Evolutionary conservation across 2,888 invertebrate species (phyloP), one percentile per base, ranked within the genome.

Genomic region (Conomelus anceps): DNA sequence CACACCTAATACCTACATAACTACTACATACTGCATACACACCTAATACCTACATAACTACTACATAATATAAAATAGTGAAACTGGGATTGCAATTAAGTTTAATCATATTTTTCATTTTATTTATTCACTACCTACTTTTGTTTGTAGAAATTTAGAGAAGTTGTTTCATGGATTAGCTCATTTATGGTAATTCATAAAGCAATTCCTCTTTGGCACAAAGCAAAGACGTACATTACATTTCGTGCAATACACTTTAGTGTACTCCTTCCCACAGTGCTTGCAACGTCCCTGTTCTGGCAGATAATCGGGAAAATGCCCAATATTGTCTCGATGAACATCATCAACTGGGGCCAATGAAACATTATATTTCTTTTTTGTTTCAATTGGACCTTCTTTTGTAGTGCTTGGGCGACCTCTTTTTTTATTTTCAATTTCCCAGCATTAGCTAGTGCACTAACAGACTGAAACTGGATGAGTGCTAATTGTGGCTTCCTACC

Each of bases 311-410:
- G 63, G 88, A 17, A 87, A 3, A 22, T 89, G 89, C 17, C 85
- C 89, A 84, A 89, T 29, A 22, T 88, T 26, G 23, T 89, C 89
- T 13, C 23, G 41, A 23, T 88, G 23, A 24, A 89, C 89, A 84
- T 84, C 85, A 20, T 85, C 85, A 1, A 85, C 88, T 22, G 89
- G 89, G n/a, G 11, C 85, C 3, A 85, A 26, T 22, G 89, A 34
- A 84, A 84, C 23, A 26, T 85, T 89, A n/a, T 22, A 22, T 88
- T 88, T 88, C 88, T 86, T 89, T 20, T 85, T 85, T 1, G 1
- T 85, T 24, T 24, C 85, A 23, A 23, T 85, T 3, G 23, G 85
- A 1, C 4, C 22, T 1, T 20, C 23, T 85, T 85, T 3, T 4
- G 13, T 1, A 85, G 22, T 22, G 23, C 85, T 23, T 23, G 85